These are phyloP conservation scores for Caenorhabditis virilis DNA, from an alignment of 2,888 invertebrate genomes.

Conservation along the genomic window DNA sequence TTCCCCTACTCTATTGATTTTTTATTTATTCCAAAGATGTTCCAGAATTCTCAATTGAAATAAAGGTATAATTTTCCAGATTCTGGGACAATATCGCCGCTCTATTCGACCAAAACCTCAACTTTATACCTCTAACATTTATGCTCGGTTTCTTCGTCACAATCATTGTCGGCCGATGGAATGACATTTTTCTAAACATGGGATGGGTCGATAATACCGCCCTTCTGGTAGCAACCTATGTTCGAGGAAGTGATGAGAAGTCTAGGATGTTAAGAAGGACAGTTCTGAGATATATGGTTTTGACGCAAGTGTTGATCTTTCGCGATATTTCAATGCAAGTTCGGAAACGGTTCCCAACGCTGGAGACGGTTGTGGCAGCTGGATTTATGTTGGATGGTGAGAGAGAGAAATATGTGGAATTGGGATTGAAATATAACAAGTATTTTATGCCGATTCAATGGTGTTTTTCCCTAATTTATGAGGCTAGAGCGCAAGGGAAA, in stretches of 20 bases:
- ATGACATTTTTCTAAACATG: conserved; percentile 53
- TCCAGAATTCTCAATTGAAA: too few relatives aligned
- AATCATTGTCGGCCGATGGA: conserved; percentile 53
- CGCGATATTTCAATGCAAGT: conserved; percentile 55
- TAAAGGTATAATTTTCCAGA: conserved; percentile 14
- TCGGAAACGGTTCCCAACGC: conserved; percentile 47
- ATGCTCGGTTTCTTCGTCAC: conserved; percentile 55
- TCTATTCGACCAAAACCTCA: conserved; percentile 49
- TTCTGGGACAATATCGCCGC: conserved; percentile 54
- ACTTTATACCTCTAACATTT: conserved; percentile 54
- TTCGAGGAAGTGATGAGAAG: conserved; percentile 56
- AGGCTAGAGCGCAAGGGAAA: conserved; percentile 48
- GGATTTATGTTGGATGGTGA: conserved; percentile 48
- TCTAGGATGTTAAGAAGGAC: conserved; percentile 53
- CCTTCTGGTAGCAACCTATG: conserved; percentile 50
- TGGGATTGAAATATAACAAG: conserved; percentile 38
- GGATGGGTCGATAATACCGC: conserved; percentile 56
- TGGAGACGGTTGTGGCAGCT: conserved; percentile 49
- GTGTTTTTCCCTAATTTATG: conserved; percentile 47
- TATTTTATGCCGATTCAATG: conserved; percentile 55
- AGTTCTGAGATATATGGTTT: conserved; percentile 59
- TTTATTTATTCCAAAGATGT: too few relatives aligned
- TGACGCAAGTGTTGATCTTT: conserved; percentile 58
- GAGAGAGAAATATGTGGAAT: conserved; percentile 30
- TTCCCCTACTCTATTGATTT: background rate